phyloP scores from a whole-genome alignment of 2,888 invertebrate species.

The Cerceris rybyensis region DNA sequence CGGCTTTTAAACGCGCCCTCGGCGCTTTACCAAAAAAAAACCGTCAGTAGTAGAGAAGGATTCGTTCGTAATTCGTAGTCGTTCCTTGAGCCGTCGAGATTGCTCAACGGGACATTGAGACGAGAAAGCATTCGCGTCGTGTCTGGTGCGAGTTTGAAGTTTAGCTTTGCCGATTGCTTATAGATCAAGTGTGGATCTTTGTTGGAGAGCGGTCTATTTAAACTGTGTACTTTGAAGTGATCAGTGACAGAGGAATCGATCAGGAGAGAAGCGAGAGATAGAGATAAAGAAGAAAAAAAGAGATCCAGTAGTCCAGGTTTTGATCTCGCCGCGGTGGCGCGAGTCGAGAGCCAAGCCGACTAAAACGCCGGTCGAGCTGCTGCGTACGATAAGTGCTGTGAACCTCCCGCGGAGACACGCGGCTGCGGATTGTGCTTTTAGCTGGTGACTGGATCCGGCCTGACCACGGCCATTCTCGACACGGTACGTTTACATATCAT shows the following conservation, averaged over 20 bases:
- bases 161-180: conserved; percentile 3
- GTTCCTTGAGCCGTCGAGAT: too few species aligned
- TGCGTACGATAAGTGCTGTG: conserved; percentile 51
- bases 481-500: conserved; percentile 75
- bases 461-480: conserved; percentile 82
- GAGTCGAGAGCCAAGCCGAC: conserved; percentile 23
- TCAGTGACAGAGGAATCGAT: conserved; percentile 50
- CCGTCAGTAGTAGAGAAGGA: too few species aligned
- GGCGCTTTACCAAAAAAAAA: not conserved
- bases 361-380: conserved; percentile 30
- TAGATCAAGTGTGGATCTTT: conserved; percentile 32
- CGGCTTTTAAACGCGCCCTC: not conserved
- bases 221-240: conserved; percentile 61
- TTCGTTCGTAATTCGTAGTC: too few species aligned
- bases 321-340: conserved; percentile 16
- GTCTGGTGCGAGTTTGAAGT: not conserved
- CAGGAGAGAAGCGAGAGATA: not conserved
- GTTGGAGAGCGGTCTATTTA: conserved; percentile 38
- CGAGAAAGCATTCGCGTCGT: not conserved
- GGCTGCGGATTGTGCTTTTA: conserved; percentile 78
- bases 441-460: conserved; percentile 81
- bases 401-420: conserved; percentile 54
- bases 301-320: not conserved
- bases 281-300: not conserved
- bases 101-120: too few species aligned